These are phyloP conservation scores for Grapholita molesta DNA, from an alignment of 1,140 invertebrate species.

Conservation along the genomic window DNA sequence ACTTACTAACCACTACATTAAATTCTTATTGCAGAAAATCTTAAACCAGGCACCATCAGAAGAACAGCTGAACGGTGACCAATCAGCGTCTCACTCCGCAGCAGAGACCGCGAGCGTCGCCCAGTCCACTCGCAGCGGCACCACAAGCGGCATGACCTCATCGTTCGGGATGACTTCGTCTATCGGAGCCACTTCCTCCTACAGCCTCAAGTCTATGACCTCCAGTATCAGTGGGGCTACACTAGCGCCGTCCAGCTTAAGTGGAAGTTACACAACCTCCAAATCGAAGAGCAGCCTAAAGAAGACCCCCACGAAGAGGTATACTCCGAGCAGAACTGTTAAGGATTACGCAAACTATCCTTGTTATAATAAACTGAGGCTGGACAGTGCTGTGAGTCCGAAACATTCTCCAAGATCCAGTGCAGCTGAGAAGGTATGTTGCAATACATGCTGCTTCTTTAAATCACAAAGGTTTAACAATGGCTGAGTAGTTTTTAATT, in stretches of 20 bases:
- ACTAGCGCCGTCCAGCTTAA: conserved; percentile 61
- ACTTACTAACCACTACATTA: too few species aligned
- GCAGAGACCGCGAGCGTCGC: conserved; percentile 52
- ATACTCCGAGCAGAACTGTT: conserved; percentile 49
- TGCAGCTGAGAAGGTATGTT: conserved; percentile 55
- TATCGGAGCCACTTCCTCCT: conserved; percentile 63
- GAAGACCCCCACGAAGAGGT: conserved; percentile 65
- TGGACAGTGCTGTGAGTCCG: conserved; percentile 73
- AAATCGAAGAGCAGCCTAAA: conserved; percentile 71
- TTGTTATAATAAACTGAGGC: conserved; percentile 70
- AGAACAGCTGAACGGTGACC: conserved; percentile 59
- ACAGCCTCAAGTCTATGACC: conserved; percentile 56
- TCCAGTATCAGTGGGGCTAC: conserved; percentile 57
- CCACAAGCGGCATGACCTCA: conserved; percentile 55
- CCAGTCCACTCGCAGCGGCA: conserved; percentile 54
- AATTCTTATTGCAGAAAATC: conserved; percentile 53
- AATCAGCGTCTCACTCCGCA: conserved; percentile 43
- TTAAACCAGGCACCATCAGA: conserved; percentile 66
- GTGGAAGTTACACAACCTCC: conserved; percentile 58
- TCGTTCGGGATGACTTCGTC: conserved; percentile 61
- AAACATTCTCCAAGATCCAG: conserved; percentile 65
- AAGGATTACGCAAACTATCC: conserved; percentile 60
- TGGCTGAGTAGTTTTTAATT: neutral
- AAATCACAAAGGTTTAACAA: too few species aligned
- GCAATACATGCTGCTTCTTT: neutral